Evolutionary conservation across 2,797 vertebrate genomes (phyloP).

Genomic region (Sarcoramphus papa): DNA sequence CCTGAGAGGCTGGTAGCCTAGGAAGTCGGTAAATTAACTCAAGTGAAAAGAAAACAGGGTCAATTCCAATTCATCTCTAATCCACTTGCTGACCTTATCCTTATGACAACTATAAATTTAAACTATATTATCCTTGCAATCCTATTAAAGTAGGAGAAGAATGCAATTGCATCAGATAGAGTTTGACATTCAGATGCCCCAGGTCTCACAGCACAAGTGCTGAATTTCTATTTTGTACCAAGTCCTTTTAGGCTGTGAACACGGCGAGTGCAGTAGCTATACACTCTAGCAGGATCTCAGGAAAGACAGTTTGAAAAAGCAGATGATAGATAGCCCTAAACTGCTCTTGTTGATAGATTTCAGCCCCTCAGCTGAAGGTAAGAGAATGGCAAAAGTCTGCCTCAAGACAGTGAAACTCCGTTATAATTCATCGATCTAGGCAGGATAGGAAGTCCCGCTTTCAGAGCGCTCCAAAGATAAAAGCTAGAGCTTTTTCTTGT

Average conservation of each 20-base stretch:
- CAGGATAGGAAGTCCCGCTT: neutral
- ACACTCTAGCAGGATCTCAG: neutral
- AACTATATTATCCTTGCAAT: conserved; percentile 29
- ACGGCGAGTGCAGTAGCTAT: neutral
- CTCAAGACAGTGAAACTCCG: neutral
- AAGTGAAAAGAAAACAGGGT: conserved; percentile 23
- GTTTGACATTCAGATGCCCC: conserved; percentile 13
- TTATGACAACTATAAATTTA: conserved; percentile 56
- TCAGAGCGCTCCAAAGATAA: neutral
- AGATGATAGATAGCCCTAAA: neutral
- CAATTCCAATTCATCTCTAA: conserved; percentile 41
- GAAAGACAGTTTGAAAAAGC: neutral
- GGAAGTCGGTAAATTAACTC: conserved; percentile 34
- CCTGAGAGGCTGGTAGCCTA: neutral
- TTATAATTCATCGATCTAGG: neutral
- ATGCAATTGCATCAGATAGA: conserved; percentile 11
- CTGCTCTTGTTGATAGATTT: neutral
- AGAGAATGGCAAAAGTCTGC: neutral
- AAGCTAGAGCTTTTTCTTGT: neutral
- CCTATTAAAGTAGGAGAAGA: conserved; percentile 46
- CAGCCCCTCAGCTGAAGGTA: neutral
- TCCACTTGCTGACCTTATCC: conserved; percentile 25
- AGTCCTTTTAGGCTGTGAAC: neutral
- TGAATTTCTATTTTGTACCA: conserved; percentile 7
- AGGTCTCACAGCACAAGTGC: neutral